Percentiles rank a stretch among this genome's conserved stretches.
These are phyloP conservation scores for Aphelinus atriplicis DNA, from an alignment of 1,140 invertebrate genomes.

Conservation along the genomic window DNA sequence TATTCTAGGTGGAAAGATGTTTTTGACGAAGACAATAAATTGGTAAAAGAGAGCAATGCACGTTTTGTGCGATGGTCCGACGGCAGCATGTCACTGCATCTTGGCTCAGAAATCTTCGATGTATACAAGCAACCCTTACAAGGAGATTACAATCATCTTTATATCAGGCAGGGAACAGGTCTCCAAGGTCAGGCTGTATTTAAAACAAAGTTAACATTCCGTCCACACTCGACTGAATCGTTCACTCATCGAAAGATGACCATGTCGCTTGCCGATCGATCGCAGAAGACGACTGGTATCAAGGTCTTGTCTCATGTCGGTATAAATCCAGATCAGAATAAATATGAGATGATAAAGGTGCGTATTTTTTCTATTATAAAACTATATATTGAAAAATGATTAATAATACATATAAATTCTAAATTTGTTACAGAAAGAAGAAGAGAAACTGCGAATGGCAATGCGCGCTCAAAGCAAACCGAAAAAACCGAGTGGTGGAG, in stretches of 20 bases:
- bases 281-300: conserved; percentile 95
- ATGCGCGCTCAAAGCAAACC: conserved; percentile 79
- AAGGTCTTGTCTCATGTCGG: conserved; percentile 96
- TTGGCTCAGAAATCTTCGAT: conserved; percentile 98
- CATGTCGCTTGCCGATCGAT: conserved; percentile 94
- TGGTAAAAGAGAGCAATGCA: conserved; percentile 93
- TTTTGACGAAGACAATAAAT: conserved; percentile 85
- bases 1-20: conserved; percentile 83
- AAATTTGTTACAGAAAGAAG: conserved; percentile 80
- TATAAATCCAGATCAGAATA: conserved; percentile 91
- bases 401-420: conserved; percentile 6
- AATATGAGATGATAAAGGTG: conserved; percentile 90
- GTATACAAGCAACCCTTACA: conserved; percentile 92
- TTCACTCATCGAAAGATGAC: conserved; percentile 99
- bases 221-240: conserved; percentile 97
- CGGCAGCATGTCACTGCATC: conserved; percentile 95
- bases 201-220: conserved; percentile 94
- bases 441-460: conserved; percentile 89
- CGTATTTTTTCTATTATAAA: conserved; percentile 21
- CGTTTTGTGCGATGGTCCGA: conserved; percentile 97
- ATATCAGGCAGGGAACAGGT: conserved; percentile 96
- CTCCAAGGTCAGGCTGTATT: conserved; percentile 98
- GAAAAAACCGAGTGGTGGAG: conserved; percentile 71
- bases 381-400: background rate
- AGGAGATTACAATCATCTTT: conserved; percentile 79